Evolutionary conservation across 2,113 vertebrate species (phyloP).

Genomic region (Clarias gariepinus): DNA sequence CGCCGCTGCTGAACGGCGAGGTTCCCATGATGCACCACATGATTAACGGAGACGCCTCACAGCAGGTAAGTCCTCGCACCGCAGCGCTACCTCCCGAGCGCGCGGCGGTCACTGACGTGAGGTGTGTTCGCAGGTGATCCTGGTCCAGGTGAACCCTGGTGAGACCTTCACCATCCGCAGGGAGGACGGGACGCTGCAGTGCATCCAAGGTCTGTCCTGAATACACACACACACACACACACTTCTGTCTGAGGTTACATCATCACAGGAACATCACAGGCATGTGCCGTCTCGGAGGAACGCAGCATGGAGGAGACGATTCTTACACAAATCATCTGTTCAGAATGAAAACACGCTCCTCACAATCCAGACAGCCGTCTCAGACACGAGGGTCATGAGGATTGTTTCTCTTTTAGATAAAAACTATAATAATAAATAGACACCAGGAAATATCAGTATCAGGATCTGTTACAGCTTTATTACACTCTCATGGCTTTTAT

Average conservation of each 20-base stretch:
- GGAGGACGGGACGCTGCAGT: slow-evolving; percentile 86
- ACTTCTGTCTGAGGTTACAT: background rate
- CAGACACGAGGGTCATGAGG: background rate
- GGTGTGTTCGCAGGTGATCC: slow-evolving; percentile 76
- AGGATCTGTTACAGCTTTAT: background rate
- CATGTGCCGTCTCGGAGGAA: background rate
- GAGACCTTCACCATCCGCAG: slow-evolving; percentile 89
- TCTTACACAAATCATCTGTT: background rate
- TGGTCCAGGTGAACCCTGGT: slow-evolving; percentile 89
- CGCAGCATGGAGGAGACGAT: background rate
- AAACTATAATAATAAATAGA: background rate
- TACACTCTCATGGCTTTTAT: background rate
- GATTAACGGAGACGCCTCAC: slow-evolving; percentile 80
- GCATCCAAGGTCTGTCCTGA: slow-evolving; percentile 84
- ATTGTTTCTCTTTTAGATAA: background rate
- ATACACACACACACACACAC: background rate
- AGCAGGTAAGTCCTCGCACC: slow-evolving; percentile 73
- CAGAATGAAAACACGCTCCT: background rate
- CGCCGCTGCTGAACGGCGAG: slow-evolving; percentile 81
- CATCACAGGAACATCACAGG: background rate
- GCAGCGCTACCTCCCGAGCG: background rate
- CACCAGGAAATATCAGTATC: background rate
- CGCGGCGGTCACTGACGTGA: background rate
- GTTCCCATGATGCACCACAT: slow-evolving; percentile 86
- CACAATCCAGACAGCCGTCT: background rate